These are phyloP conservation scores for Thecocarcelia acutangulata DNA, from an alignment of 2,888 invertebrate genomes.

Conservation along the genomic window DNA sequence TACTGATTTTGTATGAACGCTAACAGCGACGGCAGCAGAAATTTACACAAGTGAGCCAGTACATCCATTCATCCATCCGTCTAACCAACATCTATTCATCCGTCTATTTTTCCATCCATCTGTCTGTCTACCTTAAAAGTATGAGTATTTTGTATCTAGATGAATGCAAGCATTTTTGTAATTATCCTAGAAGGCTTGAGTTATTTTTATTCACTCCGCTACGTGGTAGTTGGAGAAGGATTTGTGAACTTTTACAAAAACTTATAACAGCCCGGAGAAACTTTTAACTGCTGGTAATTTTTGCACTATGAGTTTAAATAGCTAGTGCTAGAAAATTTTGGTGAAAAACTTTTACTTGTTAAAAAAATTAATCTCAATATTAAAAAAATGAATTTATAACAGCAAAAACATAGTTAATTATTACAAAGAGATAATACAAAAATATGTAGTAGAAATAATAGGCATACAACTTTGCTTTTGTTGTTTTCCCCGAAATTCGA, in stretches of 20 bases:
- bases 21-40: constrained; percentile 1
- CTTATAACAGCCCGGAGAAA: background rate
- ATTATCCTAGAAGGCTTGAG: background rate
- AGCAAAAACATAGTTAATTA: no score
- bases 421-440: no score
- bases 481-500: no score
- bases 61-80: constrained; percentile 33
- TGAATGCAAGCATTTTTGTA: constrained; percentile 13
- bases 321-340: no score
- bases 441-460: no score
- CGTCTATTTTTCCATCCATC: constrained; percentile 21
- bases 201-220: background rate
- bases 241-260: background rate
- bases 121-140: constrained; percentile 34
- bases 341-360: no score
- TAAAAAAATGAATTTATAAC: no score
- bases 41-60: constrained; percentile 32
- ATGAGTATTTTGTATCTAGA: constrained; percentile 36
- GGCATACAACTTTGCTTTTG: no score
- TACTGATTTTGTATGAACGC: background rate
- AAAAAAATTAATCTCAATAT: no score
- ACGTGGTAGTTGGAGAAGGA: background rate
- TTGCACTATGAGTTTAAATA: no score
- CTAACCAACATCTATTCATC: constrained; percentile 30
- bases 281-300: background rate